Conservation (phyloP, 53 echinoderm and acorn worm genomes). For the Luidia sarsii region DNA sequence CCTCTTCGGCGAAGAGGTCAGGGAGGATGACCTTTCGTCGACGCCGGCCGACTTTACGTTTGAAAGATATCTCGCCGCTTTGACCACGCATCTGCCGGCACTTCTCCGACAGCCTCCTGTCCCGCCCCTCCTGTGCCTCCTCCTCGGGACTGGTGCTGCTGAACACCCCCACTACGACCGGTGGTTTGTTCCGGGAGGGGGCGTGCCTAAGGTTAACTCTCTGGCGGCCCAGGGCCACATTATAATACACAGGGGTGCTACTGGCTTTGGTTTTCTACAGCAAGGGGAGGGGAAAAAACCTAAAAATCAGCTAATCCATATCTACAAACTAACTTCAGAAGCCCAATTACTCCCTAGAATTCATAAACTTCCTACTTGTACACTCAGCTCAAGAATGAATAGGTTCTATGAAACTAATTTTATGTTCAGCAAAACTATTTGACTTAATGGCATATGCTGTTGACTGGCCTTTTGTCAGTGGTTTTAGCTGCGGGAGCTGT, state of each 20-base stretch:
- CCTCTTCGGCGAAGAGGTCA: constrained; percentile 38
- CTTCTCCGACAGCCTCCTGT: not conserved
- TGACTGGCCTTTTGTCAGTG: too few relatives aligned
- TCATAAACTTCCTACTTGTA: too few relatives aligned
- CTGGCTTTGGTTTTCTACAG: constrained; percentile 12
- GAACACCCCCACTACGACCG: constrained; percentile 21
- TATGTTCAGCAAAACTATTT: too few relatives aligned
- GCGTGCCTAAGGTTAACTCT: constrained; percentile 25
- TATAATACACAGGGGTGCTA: constrained; percentile 31
- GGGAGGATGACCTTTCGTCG: constrained; percentile 32
- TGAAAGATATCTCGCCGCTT: not conserved
- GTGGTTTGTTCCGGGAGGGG: constrained; percentile 44
- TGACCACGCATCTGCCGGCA: not conserved
- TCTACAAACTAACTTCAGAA: too few relatives aligned
- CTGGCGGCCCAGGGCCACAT: not conserved
- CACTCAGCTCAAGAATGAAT: too few relatives aligned
- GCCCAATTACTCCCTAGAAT: too few relatives aligned
- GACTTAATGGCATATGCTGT: too few relatives aligned
- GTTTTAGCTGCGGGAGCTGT: too few relatives aligned
- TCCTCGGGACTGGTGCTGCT: not conserved
- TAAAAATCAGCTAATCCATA: constrained; percentile 14
- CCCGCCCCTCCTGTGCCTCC: not conserved
- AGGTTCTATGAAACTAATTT: too few relatives aligned
- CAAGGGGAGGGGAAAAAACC: not conserved
- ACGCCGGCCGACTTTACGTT: constrained; percentile 24